Base-by-base conservation (phyloP, 1,140 invertebrate species). In the Acyrthosiphon pisum region DNA sequence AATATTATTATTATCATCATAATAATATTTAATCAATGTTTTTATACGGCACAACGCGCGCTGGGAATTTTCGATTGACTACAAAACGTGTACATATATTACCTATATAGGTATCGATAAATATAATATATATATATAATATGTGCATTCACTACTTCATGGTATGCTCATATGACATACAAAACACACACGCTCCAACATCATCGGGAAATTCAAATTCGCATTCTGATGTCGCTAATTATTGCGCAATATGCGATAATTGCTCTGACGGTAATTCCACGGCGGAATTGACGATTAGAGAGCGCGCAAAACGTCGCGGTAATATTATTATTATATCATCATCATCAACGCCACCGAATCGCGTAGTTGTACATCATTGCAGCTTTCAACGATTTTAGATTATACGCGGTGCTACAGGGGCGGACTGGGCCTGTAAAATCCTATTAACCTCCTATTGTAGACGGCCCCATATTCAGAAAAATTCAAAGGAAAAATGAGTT, bases 221-320 rank as follows among this genome's bases (percentile, higher is more conserved):
- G 81, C 35, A 23, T 83, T 41, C 20, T 83, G 9, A 26, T 37
- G 20, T 9, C 2, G 6, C 22, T 83, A 83, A 83, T 41, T 48
- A 14, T 22, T 35, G 18, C 76, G 76, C 76, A 81, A 22, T 81
- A 81, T 81, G n/a, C 18, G 6, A 81, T 81, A 81, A 81, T 37
- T 37, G 76, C 76, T n/a, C 35, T 37, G 76, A 81, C 76, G 76
- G n/a, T 81, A 35, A 20, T n/a, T 81, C 20, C 35, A 4, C 35
- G n/a, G n/a, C 76, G n/a, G 76, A 37, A 81, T 35, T 81, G 35
- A 81, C 76, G n/a, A 81, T 81, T 81, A 81, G 76, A 81, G 76
- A 35, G 35, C n/a, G 0, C n/a, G 18, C n/a, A 18, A 81, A 22
- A 81, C n/a, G 76, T 22, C 76, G 76, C 35, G 76, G n/a, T 37